A percentile compares a stretch with the other conserved stretches of the same genome.
Evolutionary conservation across 2,113 vertebrate species (phyloP).

Genomic region (Nibea coibor): DNA sequence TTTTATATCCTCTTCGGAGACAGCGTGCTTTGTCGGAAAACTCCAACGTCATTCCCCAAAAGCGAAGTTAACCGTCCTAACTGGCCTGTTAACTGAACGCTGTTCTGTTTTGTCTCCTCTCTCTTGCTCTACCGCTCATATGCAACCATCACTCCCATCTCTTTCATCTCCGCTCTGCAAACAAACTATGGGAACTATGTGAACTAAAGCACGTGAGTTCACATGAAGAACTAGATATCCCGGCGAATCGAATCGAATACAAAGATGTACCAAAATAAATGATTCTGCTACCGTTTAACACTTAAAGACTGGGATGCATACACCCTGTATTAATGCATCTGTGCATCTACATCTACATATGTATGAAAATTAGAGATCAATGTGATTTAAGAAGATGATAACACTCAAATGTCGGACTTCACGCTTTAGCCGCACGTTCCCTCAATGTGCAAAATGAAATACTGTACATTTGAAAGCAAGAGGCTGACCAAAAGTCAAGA

Average conservation of each 20-base stretch:
- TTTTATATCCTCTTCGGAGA: not conserved
- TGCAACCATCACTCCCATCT: not conserved
- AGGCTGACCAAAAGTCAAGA: slow-evolving; percentile 33
- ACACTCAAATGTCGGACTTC: not conserved
- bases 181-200: not conserved
- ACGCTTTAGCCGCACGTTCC: not conserved
- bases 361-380: not conserved
- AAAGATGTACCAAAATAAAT: not conserved
- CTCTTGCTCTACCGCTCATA: no score
- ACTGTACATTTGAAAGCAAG: slow-evolving; percentile 14
- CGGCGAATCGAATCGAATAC: not conserved
- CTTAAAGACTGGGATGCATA: not conserved
- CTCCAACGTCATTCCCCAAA: not conserved
- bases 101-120: not conserved
- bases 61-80: not conserved
- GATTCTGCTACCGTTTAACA: not conserved
- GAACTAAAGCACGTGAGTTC: not conserved
- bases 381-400: not conserved
- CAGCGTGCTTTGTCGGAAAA: not conserved
- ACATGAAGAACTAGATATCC: not conserved
- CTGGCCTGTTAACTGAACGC: not conserved
- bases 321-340: not conserved
- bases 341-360: not conserved
- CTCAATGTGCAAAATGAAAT: not conserved
- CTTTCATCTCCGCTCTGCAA: not conserved